Percentiles rank a stretch among this genome's conserved stretches.
Evolutionary conservation across 1,140 invertebrate genomes (phyloP).

Genomic region (Eumaeus atala): DNA sequence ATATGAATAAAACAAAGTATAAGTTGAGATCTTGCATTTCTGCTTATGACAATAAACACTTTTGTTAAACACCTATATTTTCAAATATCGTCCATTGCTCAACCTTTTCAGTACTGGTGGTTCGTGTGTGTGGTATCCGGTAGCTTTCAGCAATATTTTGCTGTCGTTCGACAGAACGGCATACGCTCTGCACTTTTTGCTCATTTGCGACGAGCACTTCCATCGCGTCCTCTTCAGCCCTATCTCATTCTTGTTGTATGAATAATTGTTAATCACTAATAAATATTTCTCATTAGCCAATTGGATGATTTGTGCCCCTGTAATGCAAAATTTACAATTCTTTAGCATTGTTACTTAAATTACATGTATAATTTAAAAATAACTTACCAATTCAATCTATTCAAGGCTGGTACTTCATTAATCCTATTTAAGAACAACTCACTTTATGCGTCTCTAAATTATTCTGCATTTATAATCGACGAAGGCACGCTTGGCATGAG

Average conservation of each 20-base stretch:
- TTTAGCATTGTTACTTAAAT: too few relatives aligned
- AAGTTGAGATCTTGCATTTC: too few relatives aligned
- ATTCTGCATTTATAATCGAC: too few relatives aligned
- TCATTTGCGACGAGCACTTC: slow-evolving; percentile 30
- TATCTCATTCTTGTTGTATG: slow-evolving; percentile 28
- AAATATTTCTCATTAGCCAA: slow-evolving; percentile 22
- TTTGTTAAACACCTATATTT: neutral
- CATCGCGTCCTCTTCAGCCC: slow-evolving; percentile 21
- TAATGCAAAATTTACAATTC: too few relatives aligned
- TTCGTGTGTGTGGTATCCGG: neutral
- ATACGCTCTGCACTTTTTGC: slow-evolving; percentile 30
- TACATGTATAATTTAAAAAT: too few relatives aligned
- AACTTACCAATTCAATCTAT: too few relatives aligned
- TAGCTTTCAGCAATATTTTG: neutral
- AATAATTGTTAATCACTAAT: slow-evolving; percentile 32
- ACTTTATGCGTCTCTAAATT: too few relatives aligned
- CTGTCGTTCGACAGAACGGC: slow-evolving; percentile 25
- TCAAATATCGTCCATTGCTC: neutral
- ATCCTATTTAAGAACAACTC: too few relatives aligned
- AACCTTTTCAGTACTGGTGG: neutral
- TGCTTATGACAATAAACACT: too few relatives aligned
- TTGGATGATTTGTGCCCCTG: slow-evolving; percentile 19
- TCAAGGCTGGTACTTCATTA: too few relatives aligned
- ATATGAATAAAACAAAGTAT: too few relatives aligned
- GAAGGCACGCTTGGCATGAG: too few relatives aligned